Conservation (phyloP, 2,888 invertebrate species). For the Cerceris ruficornis region DNA sequence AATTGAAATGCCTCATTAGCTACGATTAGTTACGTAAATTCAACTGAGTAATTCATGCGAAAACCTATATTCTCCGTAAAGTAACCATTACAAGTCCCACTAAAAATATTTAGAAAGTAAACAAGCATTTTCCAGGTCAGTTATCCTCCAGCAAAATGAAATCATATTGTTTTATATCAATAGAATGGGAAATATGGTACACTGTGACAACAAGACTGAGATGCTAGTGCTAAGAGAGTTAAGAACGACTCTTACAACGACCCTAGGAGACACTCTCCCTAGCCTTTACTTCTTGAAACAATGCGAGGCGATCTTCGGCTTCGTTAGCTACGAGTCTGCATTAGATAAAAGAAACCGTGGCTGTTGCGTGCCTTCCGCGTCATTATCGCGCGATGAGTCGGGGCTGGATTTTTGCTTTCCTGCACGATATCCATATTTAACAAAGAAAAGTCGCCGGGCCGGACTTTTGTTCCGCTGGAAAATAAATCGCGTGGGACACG, state of each 20-base stretch:
- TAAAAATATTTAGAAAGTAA: too few relatives aligned
- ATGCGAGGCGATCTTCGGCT: conserved; percentile 19
- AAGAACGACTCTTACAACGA: not conserved
- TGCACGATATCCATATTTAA: conserved; percentile 38
- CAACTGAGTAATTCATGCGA: too few relatives aligned
- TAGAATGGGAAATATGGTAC: too few relatives aligned
- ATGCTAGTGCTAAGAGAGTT: not conserved
- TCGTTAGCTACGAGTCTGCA: conserved; percentile 27
- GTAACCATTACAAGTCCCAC: too few relatives aligned
- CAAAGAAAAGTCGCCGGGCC: conserved; percentile 40
- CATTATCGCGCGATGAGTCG: conserved; percentile 25
- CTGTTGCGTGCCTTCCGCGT: not conserved
- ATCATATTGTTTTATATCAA: too few relatives aligned
- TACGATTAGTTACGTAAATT: too few relatives aligned
- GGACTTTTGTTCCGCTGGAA: conserved; percentile 40
- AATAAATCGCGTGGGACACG: conserved; percentile 39
- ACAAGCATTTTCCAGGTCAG: too few relatives aligned
- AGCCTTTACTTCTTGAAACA: conserved; percentile 1
- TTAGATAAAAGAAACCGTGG: conserved; percentile 18
- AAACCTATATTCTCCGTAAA: too few relatives aligned
- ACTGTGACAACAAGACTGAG: too few relatives aligned
- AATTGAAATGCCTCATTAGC: too few relatives aligned
- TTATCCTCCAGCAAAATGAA: too few relatives aligned
- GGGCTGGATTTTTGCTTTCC: conserved; percentile 26
- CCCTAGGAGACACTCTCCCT: not conserved